These are phyloP conservation scores for Vannuccia rotundouncinata DNA, from an alignment of 2,888 invertebrate genomes.

Conservation along the genomic window DNA sequence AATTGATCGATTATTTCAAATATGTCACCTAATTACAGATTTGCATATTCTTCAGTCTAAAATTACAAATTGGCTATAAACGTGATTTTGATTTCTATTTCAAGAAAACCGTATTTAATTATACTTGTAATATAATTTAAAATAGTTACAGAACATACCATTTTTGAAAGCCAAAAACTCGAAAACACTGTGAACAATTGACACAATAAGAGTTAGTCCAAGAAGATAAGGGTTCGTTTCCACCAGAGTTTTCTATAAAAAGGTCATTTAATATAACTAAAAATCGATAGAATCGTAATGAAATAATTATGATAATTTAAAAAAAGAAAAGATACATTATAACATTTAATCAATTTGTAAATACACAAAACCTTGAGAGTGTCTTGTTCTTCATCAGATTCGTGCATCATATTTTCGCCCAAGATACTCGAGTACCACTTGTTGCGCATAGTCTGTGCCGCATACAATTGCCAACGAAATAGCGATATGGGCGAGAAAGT, in stretches of 20 bases:
- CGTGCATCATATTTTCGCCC: conserved; percentile 56
- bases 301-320: neutral
- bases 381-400: conserved; percentile 66
- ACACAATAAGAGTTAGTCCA: conserved; percentile 80
- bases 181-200: conserved; percentile 90
- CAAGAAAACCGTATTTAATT: no score
- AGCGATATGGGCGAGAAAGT: conserved; percentile 74
- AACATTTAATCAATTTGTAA: neutral
- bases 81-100: no score
- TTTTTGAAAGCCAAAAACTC: conserved; percentile 98
- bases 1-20: no score
- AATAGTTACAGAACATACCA: conserved; percentile 64
- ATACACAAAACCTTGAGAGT: conserved; percentile 57
- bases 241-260: conserved; percentile 72
- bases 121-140: no score
- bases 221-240: conserved; percentile 94
- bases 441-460: conserved; percentile 85
- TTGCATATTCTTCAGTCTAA: no score
- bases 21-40: no score
- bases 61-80: no score
- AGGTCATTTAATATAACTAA: neutral
- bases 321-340: neutral
- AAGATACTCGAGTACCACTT: conserved; percentile 68
- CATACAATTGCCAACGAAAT: conserved; percentile 96
- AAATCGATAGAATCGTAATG: neutral